Evolutionary conservation across 2,888 invertebrate genomes (phyloP).

Genomic region (Dione vanillae): DNA sequence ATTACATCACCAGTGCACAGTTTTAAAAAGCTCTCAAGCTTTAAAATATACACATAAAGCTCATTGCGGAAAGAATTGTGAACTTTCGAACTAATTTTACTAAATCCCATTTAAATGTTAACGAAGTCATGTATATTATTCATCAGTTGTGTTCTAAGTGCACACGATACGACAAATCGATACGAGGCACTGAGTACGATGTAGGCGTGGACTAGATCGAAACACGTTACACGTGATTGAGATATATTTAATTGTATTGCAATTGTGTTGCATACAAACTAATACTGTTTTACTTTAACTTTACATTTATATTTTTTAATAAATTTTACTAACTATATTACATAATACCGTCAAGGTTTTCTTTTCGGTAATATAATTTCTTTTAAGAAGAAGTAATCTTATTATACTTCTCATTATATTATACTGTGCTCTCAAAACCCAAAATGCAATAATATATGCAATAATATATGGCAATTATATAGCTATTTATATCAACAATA

Average conservation of each 20-base stretch:
- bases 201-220: constrained; percentile 10
- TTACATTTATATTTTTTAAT: too few relatives aligned
- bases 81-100: background rate
- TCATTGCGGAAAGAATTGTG: background rate
- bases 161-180: constrained; percentile 28
- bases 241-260: constrained; percentile 12
- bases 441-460: too few relatives aligned
- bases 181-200: constrained; percentile 9
- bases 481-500: too few relatives aligned
- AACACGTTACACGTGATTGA: constrained; percentile 15
- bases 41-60: background rate
- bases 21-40: background rate
- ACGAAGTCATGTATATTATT: constrained; percentile 11
- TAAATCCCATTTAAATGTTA: constrained; percentile 12
- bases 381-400: too few relatives aligned
- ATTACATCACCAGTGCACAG: background rate
- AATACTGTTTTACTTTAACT: background rate
- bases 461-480: too few relatives aligned
- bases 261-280: background rate
- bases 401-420: too few relatives aligned
- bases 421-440: too few relatives aligned
- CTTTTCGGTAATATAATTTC: too few relatives aligned
- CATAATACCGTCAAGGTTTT: too few relatives aligned
- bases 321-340: too few relatives aligned
- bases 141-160: constrained; percentile 14